phyloP scores from a whole-genome alignment of 2,888 invertebrate species.

The Merodon equestris region DNA sequence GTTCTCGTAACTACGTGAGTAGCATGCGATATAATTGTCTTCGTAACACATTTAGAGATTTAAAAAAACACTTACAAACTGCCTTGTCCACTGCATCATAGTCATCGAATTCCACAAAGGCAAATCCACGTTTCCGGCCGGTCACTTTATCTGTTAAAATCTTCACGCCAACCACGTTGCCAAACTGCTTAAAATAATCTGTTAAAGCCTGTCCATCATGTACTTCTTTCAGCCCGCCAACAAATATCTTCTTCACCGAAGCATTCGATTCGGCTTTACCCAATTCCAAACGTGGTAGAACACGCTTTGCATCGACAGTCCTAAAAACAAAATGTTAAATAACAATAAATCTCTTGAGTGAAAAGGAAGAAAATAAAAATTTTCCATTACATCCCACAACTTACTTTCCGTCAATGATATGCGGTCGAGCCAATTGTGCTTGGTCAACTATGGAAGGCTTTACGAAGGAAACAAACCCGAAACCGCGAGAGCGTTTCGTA shows the following conservation, averaged over 20 bases:
- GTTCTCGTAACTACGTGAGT: too few relatives aligned
- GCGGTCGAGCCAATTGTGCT: slow-evolving; percentile 74
- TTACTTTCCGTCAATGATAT: slow-evolving; percentile 79
- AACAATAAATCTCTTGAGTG: background rate
- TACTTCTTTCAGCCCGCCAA: slow-evolving; percentile 76
- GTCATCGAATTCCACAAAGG: slow-evolving; percentile 76
- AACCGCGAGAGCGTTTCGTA: slow-evolving; percentile 75
- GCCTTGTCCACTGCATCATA: slow-evolving; percentile 74
- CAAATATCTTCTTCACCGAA: slow-evolving; percentile 74
- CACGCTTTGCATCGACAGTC: slow-evolving; percentile 75
- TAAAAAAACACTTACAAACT: slow-evolving; percentile 72
- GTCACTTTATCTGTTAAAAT: slow-evolving; percentile 75
- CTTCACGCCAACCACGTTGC: slow-evolving; percentile 73
- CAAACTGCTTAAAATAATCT: slow-evolving; percentile 75
- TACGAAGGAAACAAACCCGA: slow-evolving; percentile 75
- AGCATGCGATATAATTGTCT: too few relatives aligned
- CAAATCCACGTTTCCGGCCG: slow-evolving; percentile 76
- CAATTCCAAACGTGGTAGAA: slow-evolving; percentile 74
- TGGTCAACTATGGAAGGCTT: slow-evolving; percentile 73
- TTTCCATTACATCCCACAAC: too few relatives aligned
- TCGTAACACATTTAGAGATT: too few relatives aligned
- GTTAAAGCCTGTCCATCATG: slow-evolving; percentile 73
- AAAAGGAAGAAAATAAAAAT: background rate
- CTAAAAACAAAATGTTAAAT: slow-evolving; percentile 69
- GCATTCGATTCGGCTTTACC: slow-evolving; percentile 70